Percentiles rank a stretch among this genome's conserved stretches.
Conservation (phyloP, 2,113 vertebrate genomes). For the Arenaria interpres region DNA sequence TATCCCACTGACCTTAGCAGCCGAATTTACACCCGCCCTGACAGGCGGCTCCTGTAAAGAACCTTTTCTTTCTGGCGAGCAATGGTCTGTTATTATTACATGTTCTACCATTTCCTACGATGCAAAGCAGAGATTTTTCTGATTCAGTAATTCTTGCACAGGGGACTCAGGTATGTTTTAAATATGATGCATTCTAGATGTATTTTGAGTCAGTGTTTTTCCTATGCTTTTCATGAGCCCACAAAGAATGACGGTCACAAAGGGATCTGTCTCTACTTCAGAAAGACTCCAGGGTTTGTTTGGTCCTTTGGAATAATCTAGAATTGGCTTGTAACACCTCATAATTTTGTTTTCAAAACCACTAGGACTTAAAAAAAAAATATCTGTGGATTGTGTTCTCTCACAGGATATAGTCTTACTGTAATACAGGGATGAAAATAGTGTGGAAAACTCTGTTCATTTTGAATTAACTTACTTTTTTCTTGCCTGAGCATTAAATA, state of each 20-base stretch:
- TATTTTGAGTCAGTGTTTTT: neutral
- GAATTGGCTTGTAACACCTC: neutral
- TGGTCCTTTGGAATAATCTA: neutral
- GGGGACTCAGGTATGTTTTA: neutral
- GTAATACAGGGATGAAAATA: neutral
- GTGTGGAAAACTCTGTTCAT: neutral
- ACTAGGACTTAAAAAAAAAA: neutral
- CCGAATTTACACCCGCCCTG: neutral
- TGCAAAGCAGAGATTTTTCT: neutral
- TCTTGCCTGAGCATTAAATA: neutral
- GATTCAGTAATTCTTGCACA: neutral
- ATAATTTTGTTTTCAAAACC: neutral
- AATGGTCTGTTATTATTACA: neutral
- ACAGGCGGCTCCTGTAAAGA: neutral
- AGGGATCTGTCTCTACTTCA: neutral
- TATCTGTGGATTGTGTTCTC: neutral
- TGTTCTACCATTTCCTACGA: neutral
- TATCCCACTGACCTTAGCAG: neutral
- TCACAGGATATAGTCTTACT: neutral
- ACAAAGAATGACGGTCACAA: neutral
- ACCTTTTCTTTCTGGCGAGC: neutral
- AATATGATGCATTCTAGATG: neutral
- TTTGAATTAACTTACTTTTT: neutral
- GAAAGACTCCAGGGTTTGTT: neutral
- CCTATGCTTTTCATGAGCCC: neutral